These are phyloP conservation scores for Cryptomyrus ogoouensis DNA, from an alignment of 2,113 vertebrate genomes.

Conservation along the genomic window DNA sequence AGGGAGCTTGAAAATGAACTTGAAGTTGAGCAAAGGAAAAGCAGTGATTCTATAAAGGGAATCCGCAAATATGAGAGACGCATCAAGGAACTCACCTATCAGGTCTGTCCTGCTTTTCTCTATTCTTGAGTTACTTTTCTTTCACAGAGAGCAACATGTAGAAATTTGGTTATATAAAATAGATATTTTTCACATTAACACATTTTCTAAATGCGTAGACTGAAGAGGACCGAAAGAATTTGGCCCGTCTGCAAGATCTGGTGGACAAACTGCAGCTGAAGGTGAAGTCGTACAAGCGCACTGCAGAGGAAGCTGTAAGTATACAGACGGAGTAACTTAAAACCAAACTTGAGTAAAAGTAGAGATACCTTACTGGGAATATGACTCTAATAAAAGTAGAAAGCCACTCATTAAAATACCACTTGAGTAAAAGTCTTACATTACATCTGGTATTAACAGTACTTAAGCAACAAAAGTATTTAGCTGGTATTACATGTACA, in stretches of 20 bases:
- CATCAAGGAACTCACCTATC: slow-evolving; percentile 83
- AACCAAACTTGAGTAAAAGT: neutral
- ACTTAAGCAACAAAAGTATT: neutral
- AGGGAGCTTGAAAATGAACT: slow-evolving; percentile 80
- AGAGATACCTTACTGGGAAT: neutral
- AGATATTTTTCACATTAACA: neutral
- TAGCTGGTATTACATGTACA: neutral
- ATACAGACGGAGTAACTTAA: neutral
- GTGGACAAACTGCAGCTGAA: slow-evolving; percentile 69
- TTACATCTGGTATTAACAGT: neutral
- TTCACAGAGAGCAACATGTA: neutral
- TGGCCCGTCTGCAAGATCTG: slow-evolving; percentile 69
- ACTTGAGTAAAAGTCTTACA: neutral
- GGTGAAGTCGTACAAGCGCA: slow-evolving; percentile 73
- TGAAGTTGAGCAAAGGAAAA: slow-evolving; percentile 58
- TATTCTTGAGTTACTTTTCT: neutral
- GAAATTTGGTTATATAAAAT: neutral
- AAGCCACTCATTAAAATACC: neutral
- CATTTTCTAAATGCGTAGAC: slow-evolving; percentile 31
- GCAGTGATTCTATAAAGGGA: slow-evolving; percentile 73
- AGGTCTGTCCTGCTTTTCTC: slow-evolving; percentile 50
- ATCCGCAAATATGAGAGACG: slow-evolving; percentile 83
- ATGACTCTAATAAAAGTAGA: neutral
- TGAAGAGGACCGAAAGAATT: slow-evolving; percentile 72
- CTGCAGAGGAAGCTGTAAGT: slow-evolving; percentile 63